Conservation (phyloP, 2,113 vertebrate species). For the Periophthalmodon schlosseri region DNA sequence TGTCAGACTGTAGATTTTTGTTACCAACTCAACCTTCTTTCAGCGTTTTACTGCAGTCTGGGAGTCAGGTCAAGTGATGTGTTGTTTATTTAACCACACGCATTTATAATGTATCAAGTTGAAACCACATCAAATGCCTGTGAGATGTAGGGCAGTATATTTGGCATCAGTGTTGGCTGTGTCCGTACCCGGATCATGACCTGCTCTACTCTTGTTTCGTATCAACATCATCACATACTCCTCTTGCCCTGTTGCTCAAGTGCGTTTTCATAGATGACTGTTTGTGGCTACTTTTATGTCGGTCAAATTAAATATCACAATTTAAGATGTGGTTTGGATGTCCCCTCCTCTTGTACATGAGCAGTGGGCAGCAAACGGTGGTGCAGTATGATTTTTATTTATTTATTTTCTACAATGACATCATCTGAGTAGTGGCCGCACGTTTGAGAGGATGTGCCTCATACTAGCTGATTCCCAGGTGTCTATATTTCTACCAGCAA, state of each 20-base stretch:
- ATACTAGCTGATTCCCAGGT: slow-evolving; percentile 46
- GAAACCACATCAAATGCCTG: neutral
- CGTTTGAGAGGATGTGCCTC: neutral
- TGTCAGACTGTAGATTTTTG: slow-evolving; percentile 34
- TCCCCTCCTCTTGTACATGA: neutral
- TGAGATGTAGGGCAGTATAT: neutral
- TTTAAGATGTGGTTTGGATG: neutral
- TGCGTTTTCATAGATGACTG: slow-evolving; percentile 10
- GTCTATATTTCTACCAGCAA: slow-evolving; percentile 29
- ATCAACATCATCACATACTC: slow-evolving; percentile 14
- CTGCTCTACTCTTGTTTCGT: neutral
- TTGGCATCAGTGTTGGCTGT: neutral
- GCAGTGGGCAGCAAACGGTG: slow-evolving; percentile 35
- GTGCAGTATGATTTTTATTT: slow-evolving; percentile 43
- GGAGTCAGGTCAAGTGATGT: neutral
- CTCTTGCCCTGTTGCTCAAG: slow-evolving; percentile 21
- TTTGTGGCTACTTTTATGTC: slow-evolving; percentile 16
- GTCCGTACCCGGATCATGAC: slow-evolving; percentile 14
- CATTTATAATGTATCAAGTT: neutral
- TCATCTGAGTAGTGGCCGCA: slow-evolving; percentile 50
- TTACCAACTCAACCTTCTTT: slow-evolving; percentile 43
- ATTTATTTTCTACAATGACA: slow-evolving; percentile 46
- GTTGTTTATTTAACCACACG: neutral
- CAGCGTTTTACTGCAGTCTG: neutral
- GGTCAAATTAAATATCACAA: slow-evolving; percentile 8